Evolutionary conservation across 2,888 invertebrate genomes (phyloP).

Genomic region (Trilocha varians): DNA sequence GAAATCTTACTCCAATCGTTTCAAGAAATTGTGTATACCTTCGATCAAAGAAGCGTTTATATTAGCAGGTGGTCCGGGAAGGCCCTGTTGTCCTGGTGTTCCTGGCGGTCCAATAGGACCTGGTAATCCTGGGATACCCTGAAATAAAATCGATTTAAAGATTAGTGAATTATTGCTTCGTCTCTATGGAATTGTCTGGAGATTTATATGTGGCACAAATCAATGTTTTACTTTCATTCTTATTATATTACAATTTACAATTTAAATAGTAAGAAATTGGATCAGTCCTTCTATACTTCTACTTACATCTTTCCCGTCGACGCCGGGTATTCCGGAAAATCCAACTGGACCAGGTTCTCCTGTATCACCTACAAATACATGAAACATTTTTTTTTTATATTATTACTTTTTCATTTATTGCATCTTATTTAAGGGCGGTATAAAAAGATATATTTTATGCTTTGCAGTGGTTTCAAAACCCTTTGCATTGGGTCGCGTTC

Average conservation of each 20-base stretch:
- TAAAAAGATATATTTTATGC: too few species aligned
- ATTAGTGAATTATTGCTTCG: not conserved
- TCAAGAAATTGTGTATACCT: too few species aligned
- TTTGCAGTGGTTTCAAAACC: too few species aligned
- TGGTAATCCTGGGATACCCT: slow-evolving; percentile 46
- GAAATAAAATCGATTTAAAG: slow-evolving; percentile 3
- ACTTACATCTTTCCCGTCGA: slow-evolving; percentile 46
- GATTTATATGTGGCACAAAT: too few species aligned
- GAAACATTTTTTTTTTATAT: too few species aligned
- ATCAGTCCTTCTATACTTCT: too few species aligned
- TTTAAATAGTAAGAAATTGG: too few species aligned
- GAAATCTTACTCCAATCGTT: not conserved
- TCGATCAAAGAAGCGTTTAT: slow-evolving; percentile 43
- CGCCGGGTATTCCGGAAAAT: slow-evolving; percentile 36
- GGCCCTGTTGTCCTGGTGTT: slow-evolving; percentile 61
- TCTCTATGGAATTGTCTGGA: not conserved
- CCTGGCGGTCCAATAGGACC: slow-evolving; percentile 32
- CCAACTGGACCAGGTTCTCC: slow-evolving; percentile 45
- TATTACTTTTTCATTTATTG: too few species aligned
- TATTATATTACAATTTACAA: too few species aligned
- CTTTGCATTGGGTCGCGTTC: too few species aligned
- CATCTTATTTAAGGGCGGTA: too few species aligned
- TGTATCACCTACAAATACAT: slow-evolving; percentile 31
- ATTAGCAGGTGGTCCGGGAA: slow-evolving; percentile 39
- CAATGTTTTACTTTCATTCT: too few species aligned